phyloP scores from a whole-genome alignment of 2,113 vertebrate species.

The Plestiodon gilberti region DNA sequence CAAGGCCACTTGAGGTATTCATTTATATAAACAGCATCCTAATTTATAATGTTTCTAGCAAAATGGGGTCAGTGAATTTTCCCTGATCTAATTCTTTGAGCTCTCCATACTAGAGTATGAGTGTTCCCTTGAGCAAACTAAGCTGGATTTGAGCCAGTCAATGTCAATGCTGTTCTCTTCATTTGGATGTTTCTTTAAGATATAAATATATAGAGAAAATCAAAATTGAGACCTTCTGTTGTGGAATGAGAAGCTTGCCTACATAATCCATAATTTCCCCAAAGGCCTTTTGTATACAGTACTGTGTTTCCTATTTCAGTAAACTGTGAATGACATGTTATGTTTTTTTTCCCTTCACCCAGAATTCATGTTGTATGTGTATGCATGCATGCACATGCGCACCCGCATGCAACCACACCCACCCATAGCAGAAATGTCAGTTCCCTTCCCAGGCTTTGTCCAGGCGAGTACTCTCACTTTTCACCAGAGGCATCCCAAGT shows the following conservation, averaged over 20 bases:
- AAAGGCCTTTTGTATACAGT: not conserved
- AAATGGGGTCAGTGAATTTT: not conserved
- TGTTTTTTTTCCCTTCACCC: not conserved
- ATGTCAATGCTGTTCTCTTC: not conserved
- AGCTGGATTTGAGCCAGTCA: not conserved
- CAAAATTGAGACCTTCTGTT: not conserved
- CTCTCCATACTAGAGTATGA: not conserved
- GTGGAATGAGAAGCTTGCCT: not conserved
- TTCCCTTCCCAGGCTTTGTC: not conserved
- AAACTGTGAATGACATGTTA: not conserved
- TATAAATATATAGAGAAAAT: not conserved
- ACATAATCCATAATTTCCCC: constrained; percentile 12
- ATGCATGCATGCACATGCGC: too few species aligned
- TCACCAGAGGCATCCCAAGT: not conserved
- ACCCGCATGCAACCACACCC: not conserved
- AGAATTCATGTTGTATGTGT: not conserved
- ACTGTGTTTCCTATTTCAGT: not conserved
- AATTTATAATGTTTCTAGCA: not conserved
- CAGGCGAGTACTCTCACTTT: not conserved
- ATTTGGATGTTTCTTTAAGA: not conserved
- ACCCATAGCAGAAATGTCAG: not conserved
- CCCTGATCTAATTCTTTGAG: not conserved
- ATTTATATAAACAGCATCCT: not conserved
- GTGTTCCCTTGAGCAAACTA: not conserved
- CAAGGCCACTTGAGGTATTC: not conserved